These are phyloP conservation scores for Ahaetulla prasina DNA, from an alignment of 2,113 vertebrate genomes.

Conservation along the genomic window DNA sequence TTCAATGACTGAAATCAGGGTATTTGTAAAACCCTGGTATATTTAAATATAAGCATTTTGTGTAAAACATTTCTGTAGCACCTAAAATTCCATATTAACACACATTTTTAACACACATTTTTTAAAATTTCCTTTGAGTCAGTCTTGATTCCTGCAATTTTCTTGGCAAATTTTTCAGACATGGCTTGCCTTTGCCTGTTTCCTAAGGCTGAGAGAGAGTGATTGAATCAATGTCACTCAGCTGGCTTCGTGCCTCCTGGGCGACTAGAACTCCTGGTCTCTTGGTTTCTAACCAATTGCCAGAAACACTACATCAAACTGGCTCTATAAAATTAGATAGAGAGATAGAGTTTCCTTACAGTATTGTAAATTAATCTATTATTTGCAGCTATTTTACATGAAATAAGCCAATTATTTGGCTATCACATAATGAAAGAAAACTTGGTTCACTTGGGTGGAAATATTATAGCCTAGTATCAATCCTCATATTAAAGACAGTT, in stretches of 20 bases:
- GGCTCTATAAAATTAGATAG: background rate
- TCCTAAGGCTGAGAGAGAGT: background rate
- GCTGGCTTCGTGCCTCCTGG: background rate
- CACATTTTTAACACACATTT: background rate
- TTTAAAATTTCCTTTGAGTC: background rate
- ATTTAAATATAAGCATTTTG: background rate
- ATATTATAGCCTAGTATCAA: background rate
- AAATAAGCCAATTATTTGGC: background rate
- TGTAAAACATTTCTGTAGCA: background rate
- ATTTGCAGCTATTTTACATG: background rate
- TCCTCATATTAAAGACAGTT: background rate
- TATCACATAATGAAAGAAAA: background rate
- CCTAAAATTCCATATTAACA: background rate
- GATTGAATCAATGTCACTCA: background rate
- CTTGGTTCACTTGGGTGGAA: background rate
- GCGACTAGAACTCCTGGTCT: background rate
- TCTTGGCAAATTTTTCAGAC: background rate
- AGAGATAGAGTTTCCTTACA: background rate
- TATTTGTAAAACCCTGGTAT: accelerated
- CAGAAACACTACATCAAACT: background rate
- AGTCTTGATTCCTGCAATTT: background rate
- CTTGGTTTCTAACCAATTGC: background rate
- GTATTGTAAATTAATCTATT: background rate
- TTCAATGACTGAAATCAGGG: constrained; percentile 1
- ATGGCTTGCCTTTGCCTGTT: background rate